phyloP scores from a whole-genome alignment of 2,113 vertebrate species.

The Dipodomys ordii region DNA sequence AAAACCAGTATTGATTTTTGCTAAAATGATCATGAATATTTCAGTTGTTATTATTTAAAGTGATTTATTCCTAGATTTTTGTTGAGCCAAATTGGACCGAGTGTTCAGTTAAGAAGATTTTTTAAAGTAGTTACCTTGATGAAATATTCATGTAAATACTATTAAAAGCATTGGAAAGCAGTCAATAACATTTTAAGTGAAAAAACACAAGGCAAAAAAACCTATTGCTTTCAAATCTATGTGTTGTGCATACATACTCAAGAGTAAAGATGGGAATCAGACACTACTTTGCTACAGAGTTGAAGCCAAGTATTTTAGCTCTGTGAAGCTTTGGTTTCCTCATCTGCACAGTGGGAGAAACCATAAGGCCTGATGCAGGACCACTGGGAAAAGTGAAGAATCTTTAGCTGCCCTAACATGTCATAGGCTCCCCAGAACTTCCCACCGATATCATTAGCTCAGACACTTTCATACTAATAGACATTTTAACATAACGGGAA shows the following conservation, averaged over 20 bases:
- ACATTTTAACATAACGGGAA: not conserved
- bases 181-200: constrained; percentile 12
- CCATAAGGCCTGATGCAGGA: accelerated
- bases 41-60: constrained; percentile 29
- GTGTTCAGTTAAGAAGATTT: not conserved
- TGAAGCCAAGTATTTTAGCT: not conserved
- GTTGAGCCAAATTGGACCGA: constrained; percentile 37
- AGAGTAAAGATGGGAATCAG: not conserved
- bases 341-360: not conserved
- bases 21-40: constrained; percentile 25
- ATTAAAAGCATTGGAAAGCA: constrained; percentile 24
- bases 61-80: constrained; percentile 1
- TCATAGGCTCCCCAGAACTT: not conserved
- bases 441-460: not conserved
- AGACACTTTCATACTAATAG: not conserved
- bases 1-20: constrained; percentile 13
- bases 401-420: not conserved
- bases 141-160: constrained; percentile 39
- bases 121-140: not conserved
- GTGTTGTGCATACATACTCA: not conserved
- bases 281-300: not conserved
- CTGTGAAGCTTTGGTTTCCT: not conserved
- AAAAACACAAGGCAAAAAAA: not conserved
- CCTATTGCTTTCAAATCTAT: not conserved
- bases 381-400: not conserved